Evolutionary conservation across 2,797 vertebrate species (phyloP), one percentile per base, ranked within the genome.

Genomic region (Pachyuromys duprasi): DNA sequence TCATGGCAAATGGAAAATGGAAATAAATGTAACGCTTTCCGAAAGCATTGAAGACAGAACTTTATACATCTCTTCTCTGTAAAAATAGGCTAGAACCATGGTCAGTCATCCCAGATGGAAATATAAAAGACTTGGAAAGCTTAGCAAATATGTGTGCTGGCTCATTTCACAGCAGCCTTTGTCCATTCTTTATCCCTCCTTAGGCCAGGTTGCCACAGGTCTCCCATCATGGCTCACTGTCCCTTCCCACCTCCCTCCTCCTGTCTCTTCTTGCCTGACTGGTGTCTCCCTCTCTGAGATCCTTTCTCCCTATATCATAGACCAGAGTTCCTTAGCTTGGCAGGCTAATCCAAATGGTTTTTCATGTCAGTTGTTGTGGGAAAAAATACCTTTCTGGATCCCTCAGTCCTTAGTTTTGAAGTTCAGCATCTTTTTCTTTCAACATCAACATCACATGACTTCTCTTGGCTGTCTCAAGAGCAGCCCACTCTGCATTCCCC

Each of bases 61-160:
- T 53, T 53, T 57, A 28, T 39, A 55, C 8, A 75, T 92, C 89
- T 93, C 90, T 90, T 74, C 63, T 89, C 72, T 90, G 53, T 88
- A 82, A 92, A 82, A 92, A 39, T 63, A 82, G n/a, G 17, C 31
- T 15, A 45, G 57, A 90, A 70, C 26, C 39, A 39, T 57, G 31
- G 26, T 92, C n/a, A 81, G 26, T 92, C n/a, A 81, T 67, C 76
- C n/a, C 80, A 95, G 83, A 82, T 13, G 74, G 57, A 88, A 78
- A 87, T 28, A 94, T 65, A 75, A 65, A 91, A 92, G 67, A 81
- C 83, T 78, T 72, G n/a, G 86, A 69, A 95, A 75, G 45, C 13
- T 45, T 63, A 81, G 86, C 69, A 88, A 39, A n/a, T 63, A 62
- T 36, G 45, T 18, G 17, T 57, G 45, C 55, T 2, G 36, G 63